Evolutionary conservation across 2,113 vertebrate genomes (phyloP).

Genomic region (Entosphenus tridentatus): DNA sequence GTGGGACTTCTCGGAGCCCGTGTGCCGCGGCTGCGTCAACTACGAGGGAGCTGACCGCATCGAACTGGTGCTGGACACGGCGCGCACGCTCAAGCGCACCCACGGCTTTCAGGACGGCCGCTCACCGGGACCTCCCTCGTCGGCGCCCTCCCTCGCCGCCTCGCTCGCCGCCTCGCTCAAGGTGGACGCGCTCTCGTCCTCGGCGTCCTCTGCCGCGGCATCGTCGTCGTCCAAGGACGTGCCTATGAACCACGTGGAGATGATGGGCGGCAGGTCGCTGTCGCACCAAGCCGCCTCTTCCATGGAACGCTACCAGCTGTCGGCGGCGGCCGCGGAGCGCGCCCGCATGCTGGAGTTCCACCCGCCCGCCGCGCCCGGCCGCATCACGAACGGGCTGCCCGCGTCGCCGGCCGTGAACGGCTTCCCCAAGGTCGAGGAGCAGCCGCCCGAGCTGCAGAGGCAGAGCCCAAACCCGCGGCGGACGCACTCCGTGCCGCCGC

Average conservation of each 20-base stretch:
- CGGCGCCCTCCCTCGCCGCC: conserved; percentile 26
- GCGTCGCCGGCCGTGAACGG: conserved; percentile 11
- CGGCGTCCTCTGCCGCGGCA: too few species aligned
- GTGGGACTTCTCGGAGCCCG: conserved; percentile 69
- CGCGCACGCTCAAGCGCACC: conserved; percentile 43
- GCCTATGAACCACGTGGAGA: conserved; percentile 16
- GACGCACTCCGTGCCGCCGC: conserved; percentile 20
- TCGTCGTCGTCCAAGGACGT: too few species aligned
- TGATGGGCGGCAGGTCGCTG: conserved; percentile 18
- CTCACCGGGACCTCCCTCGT: conserved; percentile 43
- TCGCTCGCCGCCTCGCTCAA: conserved; percentile 14
- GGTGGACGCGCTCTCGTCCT: background rate
- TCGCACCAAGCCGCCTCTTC: background rate
- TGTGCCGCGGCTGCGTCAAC: conserved; percentile 67
- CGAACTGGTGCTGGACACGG: conserved; percentile 51
- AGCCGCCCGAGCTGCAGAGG: conserved; percentile 28
- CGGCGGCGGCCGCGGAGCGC: conserved; percentile 15
- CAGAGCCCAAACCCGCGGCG: conserved; percentile 39
- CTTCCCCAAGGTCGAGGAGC: conserved; percentile 18
- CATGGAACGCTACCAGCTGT: conserved; percentile 2
- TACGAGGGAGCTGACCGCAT: conserved; percentile 63
- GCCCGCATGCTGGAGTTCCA: conserved; percentile 26
- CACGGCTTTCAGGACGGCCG: conserved; percentile 53
- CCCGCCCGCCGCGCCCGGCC: conserved; percentile 15
- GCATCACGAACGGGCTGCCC: conserved; percentile 39